phyloP scores from a whole-genome alignment of 2,113 vertebrate species.

The Syngnathus scovelli region DNA sequence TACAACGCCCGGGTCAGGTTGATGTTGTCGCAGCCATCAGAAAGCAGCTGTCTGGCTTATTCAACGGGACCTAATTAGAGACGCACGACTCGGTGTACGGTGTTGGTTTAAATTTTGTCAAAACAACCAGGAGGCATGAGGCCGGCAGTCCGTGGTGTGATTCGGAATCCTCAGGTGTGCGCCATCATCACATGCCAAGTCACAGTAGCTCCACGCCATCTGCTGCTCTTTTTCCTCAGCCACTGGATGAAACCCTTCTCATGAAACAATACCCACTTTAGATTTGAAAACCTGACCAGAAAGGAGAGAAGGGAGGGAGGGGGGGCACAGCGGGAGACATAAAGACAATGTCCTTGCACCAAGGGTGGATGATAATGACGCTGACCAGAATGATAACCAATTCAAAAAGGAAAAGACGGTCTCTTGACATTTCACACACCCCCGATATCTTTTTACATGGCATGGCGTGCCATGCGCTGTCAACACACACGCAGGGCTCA shows the following conservation, averaged over 20 bases:
- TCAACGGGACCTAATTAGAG: conserved; percentile 55
- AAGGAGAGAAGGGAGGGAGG: neutral
- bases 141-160: conserved; percentile 46
- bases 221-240: conserved; percentile 43
- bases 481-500: neutral
- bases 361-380: neutral
- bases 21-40: conserved; percentile 6
- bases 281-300: conserved; percentile 1
- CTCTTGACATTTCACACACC: conserved; percentile 10
- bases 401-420: neutral
- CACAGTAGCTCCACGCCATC: conserved; percentile 51
- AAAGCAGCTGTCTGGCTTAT: conserved; percentile 39
- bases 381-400: accelerated
- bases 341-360: neutral
- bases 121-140: conserved; percentile 42
- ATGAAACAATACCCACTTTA: conserved; percentile 26
- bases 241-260: conserved; percentile 40
- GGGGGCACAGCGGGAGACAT: neutral
- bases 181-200: conserved; percentile 20
- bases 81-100: conserved; percentile 32
- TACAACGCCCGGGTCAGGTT: conserved; percentile 41
- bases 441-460: neutral
- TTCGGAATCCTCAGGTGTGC: conserved; percentile 57
- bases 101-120: conserved; percentile 53
- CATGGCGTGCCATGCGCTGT: conserved; percentile 5